A percentile compares a stretch with the other conserved stretches of the same genome.
Evolutionary conservation across 2,888 invertebrate species (phyloP).

Genomic region (Drosophila aldrichi): DNA sequence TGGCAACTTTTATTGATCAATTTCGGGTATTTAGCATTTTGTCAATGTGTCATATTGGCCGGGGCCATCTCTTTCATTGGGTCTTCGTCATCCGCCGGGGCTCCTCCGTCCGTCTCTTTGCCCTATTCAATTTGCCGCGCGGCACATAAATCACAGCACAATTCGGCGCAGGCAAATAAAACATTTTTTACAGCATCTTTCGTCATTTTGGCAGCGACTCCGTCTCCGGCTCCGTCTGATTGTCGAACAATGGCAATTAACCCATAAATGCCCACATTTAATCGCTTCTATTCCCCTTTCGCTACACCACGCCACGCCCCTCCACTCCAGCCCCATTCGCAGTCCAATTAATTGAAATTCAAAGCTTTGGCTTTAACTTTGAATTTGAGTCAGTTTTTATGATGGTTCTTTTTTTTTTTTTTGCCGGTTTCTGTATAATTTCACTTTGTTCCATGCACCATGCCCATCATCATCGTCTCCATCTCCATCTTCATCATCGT

Average conservation of each 20-base stretch:
- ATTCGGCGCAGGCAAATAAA: conserved; percentile 57
- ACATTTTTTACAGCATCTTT: conserved; percentile 49
- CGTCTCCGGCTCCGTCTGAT: conserved; percentile 36
- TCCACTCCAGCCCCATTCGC: conserved; percentile 24
- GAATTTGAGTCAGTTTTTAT: conserved; percentile 73
- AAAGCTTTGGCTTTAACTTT: conserved; percentile 59
- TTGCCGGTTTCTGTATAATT: conserved; percentile 71
- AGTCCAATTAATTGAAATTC: conserved; percentile 75
- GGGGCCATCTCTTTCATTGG: conserved; percentile 5
- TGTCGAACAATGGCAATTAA: conserved; percentile 78
- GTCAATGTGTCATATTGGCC: conserved; percentile 61
- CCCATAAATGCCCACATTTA: conserved; percentile 77
- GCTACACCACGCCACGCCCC: not conserved
- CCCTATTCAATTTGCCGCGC: conserved; percentile 52
- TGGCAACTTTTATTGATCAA: conserved; percentile 62
- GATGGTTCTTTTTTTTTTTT: conserved; percentile 31
- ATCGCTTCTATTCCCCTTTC: conserved; percentile 8
- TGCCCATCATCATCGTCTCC: conserved; percentile 18
- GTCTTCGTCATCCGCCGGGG: not conserved
- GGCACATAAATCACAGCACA: conserved; percentile 59
- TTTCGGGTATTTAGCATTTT: conserved; percentile 73
- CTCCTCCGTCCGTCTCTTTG: not conserved
- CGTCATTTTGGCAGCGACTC: not conserved
- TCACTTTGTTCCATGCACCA: conserved; percentile 39
- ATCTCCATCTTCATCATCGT: conserved; percentile 10